Evolutionary conservation across 1,140 invertebrate genomes (phyloP), one percentile per base, ranked within the genome.

Genomic region (Hycleus phaleratus): DNA sequence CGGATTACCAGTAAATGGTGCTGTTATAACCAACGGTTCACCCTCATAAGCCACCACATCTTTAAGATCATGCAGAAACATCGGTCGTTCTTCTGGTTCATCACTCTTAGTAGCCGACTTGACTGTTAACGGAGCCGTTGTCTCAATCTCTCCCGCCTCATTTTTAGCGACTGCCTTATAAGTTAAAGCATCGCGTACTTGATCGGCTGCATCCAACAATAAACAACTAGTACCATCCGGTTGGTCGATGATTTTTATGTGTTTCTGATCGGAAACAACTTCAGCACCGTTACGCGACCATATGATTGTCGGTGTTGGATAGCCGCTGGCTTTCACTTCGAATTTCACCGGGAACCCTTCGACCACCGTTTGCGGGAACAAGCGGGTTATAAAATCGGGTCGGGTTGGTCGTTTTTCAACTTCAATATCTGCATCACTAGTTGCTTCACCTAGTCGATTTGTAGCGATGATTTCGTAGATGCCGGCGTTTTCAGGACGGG

Each of bases 281-380:
- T 88, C 84, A 63, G 83, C 80, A 3, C 87, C 87, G 70, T 91
- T 84, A 64, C 86, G 82, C 46, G 47, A 85, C 88, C 91, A 94
- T 70, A 84, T 83, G 9, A 93, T 75, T 46, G 79, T 77, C 0
- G 91, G 88, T 12, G 73, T 68, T 9, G 90, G 91, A 74, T 85
- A 83, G 12, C 87, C 90, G 39, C 82, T 68, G 5, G 83, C 81
- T 67, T 90, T 88, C 25, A 92, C 83, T 68, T 88, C 85, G 62
- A 92, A 73, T 67, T 87, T 90, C 1, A 82, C 85, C 0, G 88
- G 88, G 69, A 88, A 91, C 2, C 88, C 87, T 78, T 91, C 88
- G 12, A 91, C 84, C 10, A 88, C 86, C n/a, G 81, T 83, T 8
- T 81, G 72, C 8, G 88, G 86, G 58, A 84, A 80, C 3, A 92